Base-by-base conservation (phyloP, 2,888 invertebrate species). In the Tetranychus truncatus region DNA sequence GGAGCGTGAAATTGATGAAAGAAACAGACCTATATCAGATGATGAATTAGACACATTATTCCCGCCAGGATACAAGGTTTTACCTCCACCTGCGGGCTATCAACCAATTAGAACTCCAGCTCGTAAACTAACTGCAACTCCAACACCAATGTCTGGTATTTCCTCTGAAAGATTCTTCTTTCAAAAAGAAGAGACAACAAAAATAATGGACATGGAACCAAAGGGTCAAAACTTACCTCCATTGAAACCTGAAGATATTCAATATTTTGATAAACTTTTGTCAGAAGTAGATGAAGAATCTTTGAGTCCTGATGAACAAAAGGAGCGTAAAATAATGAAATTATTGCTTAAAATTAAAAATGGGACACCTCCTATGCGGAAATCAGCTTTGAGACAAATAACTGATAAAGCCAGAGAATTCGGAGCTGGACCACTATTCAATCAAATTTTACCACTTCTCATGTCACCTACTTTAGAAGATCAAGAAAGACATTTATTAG, bases 391-490 rank as follows among this genome's bases (percentile, higher is more conserved):
- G 46, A 87, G 97, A 76, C 96, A 97, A 84, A 97, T 99, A 79
- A 99, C 99, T 0, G 97, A 99, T 83, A 99, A 99, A 80, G 96
- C 99, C 0, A 87, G 99, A 71, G 95, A 96, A 83, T 95, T 97
- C 81, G 99, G 99, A 0, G 99, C 99, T 0, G 99, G 97, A 0
- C 95, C 99, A 0, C 86, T 99, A 1, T 99, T 99, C 82, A 99
- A 99, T 84, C 99, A 99, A 85, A 99, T 99, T 80, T 84, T 99
- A 74, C 99, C 99, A 0, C 85, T 99, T 77, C 88, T 99, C n/a
- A 99, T 99, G 99, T 96, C 96, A 65, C 99, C 99, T 0, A 99
- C 99, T 0, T 85, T 99, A 18, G 99, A 99, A 84, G 99, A 99
- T 84, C 99, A 99, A 84, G 99, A 99, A 83, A 88, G 99, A 45